phyloP scores from a whole-genome alignment of 1,140 invertebrate genomes.

The Heliconius congener region DNA sequence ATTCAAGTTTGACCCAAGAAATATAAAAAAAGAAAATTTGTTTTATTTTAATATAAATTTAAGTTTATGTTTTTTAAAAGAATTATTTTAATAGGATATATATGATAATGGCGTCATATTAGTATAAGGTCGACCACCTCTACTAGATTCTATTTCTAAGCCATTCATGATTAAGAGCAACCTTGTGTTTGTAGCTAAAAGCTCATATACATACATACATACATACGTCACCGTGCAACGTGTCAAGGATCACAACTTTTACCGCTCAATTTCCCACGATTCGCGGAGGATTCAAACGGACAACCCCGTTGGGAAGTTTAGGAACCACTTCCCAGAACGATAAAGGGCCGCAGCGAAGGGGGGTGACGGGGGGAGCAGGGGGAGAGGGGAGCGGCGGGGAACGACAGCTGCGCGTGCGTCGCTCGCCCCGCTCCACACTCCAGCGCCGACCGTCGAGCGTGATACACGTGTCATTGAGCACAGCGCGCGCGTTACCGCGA shows the following conservation, averaged over 20 bases:
- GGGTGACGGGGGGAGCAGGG: conserved; percentile 52
- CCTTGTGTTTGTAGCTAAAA: conserved; percentile 55
- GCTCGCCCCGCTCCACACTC: conserved; percentile 65
- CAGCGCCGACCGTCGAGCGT: conserved; percentile 53
- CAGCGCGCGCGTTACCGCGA: conserved; percentile 27
- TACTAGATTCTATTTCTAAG: conserved; percentile 19
- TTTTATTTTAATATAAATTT: conserved; percentile 3
- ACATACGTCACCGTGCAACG: conserved; percentile 49
- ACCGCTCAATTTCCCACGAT: conserved; percentile 52
- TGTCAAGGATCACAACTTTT: conserved; percentile 77
- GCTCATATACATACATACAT: conserved; percentile 40
- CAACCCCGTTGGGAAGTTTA: conserved; percentile 75
- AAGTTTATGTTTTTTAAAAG: background rate
- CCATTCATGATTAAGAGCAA: conserved; percentile 45
- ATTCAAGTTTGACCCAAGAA: conserved; percentile 8
- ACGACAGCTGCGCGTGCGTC: conserved; percentile 72
- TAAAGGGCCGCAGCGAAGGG: conserved; percentile 65
- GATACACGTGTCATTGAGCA: conserved; percentile 24
- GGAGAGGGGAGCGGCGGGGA: conserved; percentile 46
- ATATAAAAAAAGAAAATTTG: background rate
- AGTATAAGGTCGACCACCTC: conserved; percentile 37
- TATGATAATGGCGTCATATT: conserved; percentile 16
- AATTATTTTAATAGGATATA: conserved; percentile 5
- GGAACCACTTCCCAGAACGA: conserved; percentile 81
- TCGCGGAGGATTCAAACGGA: conserved; percentile 53